phyloP scores from a whole-genome alignment of 2,797 vertebrate genomes.

The Oryzias sinensis region DNA sequence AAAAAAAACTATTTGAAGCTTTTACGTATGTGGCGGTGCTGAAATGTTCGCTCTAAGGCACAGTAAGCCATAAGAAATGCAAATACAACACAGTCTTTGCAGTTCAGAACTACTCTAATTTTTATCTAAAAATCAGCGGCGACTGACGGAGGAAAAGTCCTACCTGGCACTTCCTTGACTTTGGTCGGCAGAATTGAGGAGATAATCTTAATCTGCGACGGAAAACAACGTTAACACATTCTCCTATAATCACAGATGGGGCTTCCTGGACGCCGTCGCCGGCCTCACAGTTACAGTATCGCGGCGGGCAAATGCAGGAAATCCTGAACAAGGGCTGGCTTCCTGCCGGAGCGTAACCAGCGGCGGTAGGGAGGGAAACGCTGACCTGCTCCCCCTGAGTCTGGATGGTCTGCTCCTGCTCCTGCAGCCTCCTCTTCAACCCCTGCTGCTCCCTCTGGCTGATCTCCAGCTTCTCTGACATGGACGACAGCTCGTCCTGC shows the following conservation, averaged over 20 bases:
- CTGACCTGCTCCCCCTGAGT: slow-evolving; percentile 84
- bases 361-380: not conserved
- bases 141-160: not conserved
- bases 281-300: slow-evolving; percentile 34
- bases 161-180: slow-evolving; percentile 71
- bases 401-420: slow-evolving; percentile 82
- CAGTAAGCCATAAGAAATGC: no score
- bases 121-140: not conserved
- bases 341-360: slow-evolving; percentile 52
- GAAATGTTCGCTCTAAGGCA: no score
- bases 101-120: no score
- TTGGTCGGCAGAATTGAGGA: slow-evolving; percentile 52
- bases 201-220: slow-evolving; percentile 60
- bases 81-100: no score
- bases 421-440: slow-evolving; percentile 78
- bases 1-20: no score
- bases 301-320: slow-evolving; percentile 67
- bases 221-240: not conserved
- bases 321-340: slow-evolving; percentile 73
- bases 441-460: slow-evolving; percentile 80
- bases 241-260: not conserved
- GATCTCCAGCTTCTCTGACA: slow-evolving; percentile 77
- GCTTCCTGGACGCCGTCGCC: slow-evolving; percentile 8
- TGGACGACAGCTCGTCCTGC: slow-evolving; percentile 72
- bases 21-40: no score